Percentiles rank a stretch among this genome's conserved stretches.
Evolutionary conservation across 2,797 vertebrate genomes (phyloP).

Genomic region (Cichlasoma orientale): DNA sequence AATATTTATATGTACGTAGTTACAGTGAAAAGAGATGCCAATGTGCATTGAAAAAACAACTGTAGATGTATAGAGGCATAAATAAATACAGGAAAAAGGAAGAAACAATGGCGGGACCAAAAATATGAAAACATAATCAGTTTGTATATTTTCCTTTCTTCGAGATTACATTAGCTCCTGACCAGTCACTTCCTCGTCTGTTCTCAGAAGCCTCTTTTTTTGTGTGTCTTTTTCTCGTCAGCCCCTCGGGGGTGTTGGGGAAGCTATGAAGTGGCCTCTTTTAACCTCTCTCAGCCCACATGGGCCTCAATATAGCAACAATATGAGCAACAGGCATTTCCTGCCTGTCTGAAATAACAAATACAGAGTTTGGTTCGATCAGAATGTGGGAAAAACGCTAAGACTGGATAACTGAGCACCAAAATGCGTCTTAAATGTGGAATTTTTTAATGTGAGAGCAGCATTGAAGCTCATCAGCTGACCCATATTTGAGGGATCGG

Average conservation of each 20-base stretch:
- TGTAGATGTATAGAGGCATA: background rate
- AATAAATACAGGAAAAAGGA: slow-evolving; percentile 10
- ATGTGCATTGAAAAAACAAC: background rate
- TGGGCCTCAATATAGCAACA: slow-evolving; percentile 21
- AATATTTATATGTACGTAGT: background rate
- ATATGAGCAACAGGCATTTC: slow-evolving; percentile 65
- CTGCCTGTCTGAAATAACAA: slow-evolving; percentile 55
- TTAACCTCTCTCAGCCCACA: slow-evolving; percentile 52
- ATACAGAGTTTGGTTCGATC: slow-evolving; percentile 31
- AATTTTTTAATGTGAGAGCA: background rate
- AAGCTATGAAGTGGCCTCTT: slow-evolving; percentile 68
- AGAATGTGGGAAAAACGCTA: background rate
- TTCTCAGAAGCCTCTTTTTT: slow-evolving; percentile 46
- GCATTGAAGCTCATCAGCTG: no score
- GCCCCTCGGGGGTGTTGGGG: slow-evolving; percentile 71
- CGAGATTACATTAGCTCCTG: slow-evolving; percentile 30
- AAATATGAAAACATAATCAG: slow-evolving; percentile 11
- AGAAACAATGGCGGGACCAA: background rate
- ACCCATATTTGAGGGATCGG: no score
- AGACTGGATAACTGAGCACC: background rate
- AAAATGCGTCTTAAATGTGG: background rate
- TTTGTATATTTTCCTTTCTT: slow-evolving; percentile 43
- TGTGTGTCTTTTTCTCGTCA: slow-evolving; percentile 60
- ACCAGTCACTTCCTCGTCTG: slow-evolving; percentile 54
- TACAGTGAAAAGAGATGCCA: background rate